Conservation (phyloP, 2,888 invertebrate genomes). For the Hermaeophaga mercurialis region DNA sequence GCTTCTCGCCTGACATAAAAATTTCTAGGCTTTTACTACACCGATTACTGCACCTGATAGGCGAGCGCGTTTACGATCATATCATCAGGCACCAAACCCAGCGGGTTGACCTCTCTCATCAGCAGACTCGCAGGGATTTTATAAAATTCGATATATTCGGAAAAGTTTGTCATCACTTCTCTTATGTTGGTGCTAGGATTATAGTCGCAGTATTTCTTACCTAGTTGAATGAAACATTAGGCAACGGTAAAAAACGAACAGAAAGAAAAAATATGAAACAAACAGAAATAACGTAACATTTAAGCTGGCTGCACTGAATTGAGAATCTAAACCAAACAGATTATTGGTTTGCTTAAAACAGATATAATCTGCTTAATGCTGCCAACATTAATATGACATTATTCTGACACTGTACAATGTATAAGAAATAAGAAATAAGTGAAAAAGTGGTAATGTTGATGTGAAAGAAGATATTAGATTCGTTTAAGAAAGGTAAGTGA, state of each 20-base stretch:
- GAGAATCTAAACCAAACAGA: no score
- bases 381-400: no score
- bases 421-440: no score
- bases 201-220: constrained; percentile 87
- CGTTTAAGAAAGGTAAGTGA: no score
- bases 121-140: constrained; percentile 92
- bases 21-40: constrained; percentile 14
- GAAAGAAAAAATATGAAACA: no score
- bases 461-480: no score
- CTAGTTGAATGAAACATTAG: constrained; percentile 36
- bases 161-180: constrained; percentile 85
- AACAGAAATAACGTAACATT: no score
- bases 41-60: constrained; percentile 81
- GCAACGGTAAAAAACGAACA: constrained; percentile 11
- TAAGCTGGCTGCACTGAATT: no score
- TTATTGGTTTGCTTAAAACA: no score
- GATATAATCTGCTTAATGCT: no score
- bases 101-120: constrained; percentile 90
- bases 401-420: no score
- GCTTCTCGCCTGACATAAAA: background rate
- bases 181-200: constrained; percentile 78
- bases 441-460: no score
- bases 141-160: constrained; percentile 93
- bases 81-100: constrained; percentile 86
- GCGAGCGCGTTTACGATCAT: constrained; percentile 93